phyloP scores from a whole-genome alignment of 1,140 invertebrate species.

The Acromyrmex charruanus region DNA sequence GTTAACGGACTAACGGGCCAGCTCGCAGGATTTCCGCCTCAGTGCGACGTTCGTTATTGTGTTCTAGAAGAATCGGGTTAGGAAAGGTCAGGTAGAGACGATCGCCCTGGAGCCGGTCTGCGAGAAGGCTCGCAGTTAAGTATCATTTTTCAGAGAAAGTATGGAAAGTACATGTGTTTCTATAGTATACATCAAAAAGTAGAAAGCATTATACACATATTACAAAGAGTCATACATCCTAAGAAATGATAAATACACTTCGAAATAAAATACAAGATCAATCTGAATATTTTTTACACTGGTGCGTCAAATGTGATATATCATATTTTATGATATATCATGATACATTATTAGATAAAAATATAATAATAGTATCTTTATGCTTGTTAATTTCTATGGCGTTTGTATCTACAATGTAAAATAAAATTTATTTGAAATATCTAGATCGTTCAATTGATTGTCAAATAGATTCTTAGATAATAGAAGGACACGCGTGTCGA shows the following conservation, averaged over 20 bases:
- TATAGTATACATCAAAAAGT: neutral
- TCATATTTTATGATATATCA: neutral
- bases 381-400: neutral
- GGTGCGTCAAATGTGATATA: neutral
- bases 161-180: neutral
- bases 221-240: neutral
- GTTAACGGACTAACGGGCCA: constrained; percentile 65
- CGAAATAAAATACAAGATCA: neutral
- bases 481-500: neutral
- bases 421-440: neutral
- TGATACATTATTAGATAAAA: neutral
- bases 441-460: neutral
- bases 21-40: constrained; percentile 70
- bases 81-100: constrained; percentile 72
- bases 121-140: constrained; percentile 56
- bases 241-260: neutral
- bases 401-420: neutral
- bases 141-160: constrained; percentile 31
- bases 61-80: constrained; percentile 73
- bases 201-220: neutral
- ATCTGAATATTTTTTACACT: neutral
- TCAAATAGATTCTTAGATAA: constrained; percentile 17
- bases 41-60: constrained; percentile 68
- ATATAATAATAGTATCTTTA: neutral
- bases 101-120: constrained; percentile 52